Evolutionary conservation across 2,113 vertebrate genomes (phyloP).

Genomic region (Aix galericulata): DNA sequence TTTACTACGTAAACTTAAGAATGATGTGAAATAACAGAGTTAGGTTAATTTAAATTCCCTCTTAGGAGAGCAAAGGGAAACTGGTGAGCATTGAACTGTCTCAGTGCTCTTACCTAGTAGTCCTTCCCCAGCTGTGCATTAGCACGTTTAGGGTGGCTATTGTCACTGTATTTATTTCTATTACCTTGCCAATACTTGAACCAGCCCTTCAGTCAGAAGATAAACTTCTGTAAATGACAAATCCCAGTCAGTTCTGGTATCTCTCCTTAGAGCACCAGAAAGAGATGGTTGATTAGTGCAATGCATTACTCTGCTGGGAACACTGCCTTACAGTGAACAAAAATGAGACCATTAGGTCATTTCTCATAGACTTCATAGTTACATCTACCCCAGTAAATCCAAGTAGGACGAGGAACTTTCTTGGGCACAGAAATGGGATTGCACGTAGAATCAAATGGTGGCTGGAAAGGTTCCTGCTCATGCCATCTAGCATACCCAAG

Average conservation of each 20-base stretch:
- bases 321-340: neutral
- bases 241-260: neutral
- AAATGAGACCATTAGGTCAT: neutral
- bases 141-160: neutral
- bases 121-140: neutral
- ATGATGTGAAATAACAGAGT: neutral
- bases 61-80: neutral
- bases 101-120: neutral
- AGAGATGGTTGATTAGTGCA: neutral
- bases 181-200: neutral
- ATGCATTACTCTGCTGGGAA: neutral
- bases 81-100: rapidly evolving
- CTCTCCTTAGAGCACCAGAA: neutral
- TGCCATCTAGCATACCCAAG: neutral
- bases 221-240: neutral
- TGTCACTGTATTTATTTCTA: neutral
- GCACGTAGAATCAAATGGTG: neutral
- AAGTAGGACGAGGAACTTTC: neutral
- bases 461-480: neutral
- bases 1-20: neutral
- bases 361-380: neutral
- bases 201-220: neutral
- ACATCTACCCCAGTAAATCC: neutral
- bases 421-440: neutral
- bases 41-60: neutral